Conservation (phyloP, 2,113 vertebrate genomes). For the Myotis brandtii region DNA sequence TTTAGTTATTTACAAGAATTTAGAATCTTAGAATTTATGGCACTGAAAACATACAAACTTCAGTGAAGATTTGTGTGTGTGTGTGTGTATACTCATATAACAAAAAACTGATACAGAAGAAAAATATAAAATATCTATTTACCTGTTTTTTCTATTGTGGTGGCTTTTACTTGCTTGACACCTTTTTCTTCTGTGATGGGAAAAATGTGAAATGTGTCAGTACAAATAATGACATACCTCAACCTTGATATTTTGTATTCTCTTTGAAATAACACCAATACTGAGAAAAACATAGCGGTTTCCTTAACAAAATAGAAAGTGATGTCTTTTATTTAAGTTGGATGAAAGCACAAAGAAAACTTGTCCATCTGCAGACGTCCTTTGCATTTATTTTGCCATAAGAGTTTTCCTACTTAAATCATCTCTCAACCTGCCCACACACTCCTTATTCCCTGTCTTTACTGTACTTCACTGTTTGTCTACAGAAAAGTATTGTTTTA, state of each 20-base stretch:
- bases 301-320: background rate
- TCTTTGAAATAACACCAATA: background rate
- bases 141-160: conserved; percentile 82
- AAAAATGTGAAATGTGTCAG: conserved; percentile 64
- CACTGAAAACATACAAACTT: background rate
- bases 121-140: conserved; percentile 52
- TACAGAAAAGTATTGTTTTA: background rate
- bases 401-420: background rate
- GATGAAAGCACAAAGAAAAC: background rate
- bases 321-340: background rate
- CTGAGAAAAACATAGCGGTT: background rate
- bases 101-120: background rate
- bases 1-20: background rate
- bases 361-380: accelerated
- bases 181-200: conserved; percentile 81
- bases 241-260: conserved; percentile 32
- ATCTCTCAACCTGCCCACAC: background rate
- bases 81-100: background rate
- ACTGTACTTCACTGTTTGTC: background rate
- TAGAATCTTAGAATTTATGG: background rate
- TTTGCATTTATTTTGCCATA: background rate
- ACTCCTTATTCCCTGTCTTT: background rate
- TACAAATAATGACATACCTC: conserved; percentile 49
- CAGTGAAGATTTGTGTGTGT: background rate
- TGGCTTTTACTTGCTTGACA: conserved; percentile 79